Conservation (phyloP, 2,797 vertebrate genomes). For the Hemitrygon akajei region DNA sequence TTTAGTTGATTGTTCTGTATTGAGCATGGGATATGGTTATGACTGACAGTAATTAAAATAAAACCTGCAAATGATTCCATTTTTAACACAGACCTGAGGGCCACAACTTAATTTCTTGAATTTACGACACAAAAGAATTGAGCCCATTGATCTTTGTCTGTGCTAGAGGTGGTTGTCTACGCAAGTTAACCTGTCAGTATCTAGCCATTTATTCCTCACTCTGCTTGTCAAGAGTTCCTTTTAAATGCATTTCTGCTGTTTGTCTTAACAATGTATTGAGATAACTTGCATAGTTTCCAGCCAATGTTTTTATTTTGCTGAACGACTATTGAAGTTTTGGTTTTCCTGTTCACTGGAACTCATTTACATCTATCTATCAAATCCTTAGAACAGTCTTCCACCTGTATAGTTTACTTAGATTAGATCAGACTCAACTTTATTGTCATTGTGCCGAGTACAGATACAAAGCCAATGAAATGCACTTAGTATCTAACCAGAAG, state of each 20-base stretch:
- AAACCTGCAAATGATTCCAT: background rate
- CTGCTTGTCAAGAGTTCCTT: too few relatives aligned
- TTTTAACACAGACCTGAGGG: background rate
- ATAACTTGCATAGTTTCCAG: background rate
- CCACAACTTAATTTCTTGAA: background rate
- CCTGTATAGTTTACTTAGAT: background rate
- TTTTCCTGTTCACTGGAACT: background rate
- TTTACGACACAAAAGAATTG: background rate
- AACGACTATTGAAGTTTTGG: background rate
- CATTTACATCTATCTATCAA: background rate
- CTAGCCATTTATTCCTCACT: too few relatives aligned
- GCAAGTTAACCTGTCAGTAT: too few relatives aligned
- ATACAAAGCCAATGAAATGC: too few relatives aligned
- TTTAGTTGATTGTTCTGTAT: background rate
- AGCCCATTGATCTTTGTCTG: background rate
- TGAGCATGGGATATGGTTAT: background rate
- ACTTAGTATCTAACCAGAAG: too few relatives aligned
- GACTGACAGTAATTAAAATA: background rate
- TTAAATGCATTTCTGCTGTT: too few relatives aligned
- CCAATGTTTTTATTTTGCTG: too few relatives aligned
- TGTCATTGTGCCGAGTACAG: too few relatives aligned
- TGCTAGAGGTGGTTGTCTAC: too few relatives aligned
- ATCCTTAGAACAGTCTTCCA: background rate
- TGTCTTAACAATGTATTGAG: background rate
- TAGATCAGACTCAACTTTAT: too few relatives aligned